phyloP scores from a whole-genome alignment of 1,140 invertebrate genomes.

The Pseudomyrmex pallidus region DNA sequence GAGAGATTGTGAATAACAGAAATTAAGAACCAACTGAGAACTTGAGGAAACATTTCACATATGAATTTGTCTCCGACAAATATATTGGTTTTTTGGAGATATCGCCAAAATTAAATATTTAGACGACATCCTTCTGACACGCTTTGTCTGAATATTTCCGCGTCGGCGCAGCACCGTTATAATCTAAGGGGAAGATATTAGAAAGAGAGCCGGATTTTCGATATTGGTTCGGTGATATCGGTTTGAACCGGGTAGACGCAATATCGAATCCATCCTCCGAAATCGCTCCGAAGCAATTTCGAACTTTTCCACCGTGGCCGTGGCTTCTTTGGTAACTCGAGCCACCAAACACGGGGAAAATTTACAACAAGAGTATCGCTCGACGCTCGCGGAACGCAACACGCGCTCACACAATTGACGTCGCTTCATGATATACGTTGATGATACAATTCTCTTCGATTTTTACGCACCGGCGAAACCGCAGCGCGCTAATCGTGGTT shows the following conservation, averaged over 20 bases:
- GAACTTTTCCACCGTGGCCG: slow-evolving; percentile 44
- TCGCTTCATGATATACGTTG: slow-evolving; percentile 1
- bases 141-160: slow-evolving; percentile 3
- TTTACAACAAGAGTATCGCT: slow-evolving; percentile 50
- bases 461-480: slow-evolving; percentile 15
- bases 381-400: slow-evolving; percentile 18
- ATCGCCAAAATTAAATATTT: not conserved
- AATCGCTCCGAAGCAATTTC: slow-evolving; percentile 56
- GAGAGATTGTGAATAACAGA: no score
- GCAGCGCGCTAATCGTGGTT: slow-evolving; percentile 43
- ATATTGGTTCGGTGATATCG: slow-evolving; percentile 41
- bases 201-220: slow-evolving; percentile 37
- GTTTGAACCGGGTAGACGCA: slow-evolving; percentile 42
- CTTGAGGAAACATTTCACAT: no score
- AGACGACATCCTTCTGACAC: not conserved
- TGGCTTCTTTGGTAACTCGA: slow-evolving; percentile 55
- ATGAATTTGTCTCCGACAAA: no score
- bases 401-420: slow-evolving; percentile 20
- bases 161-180: slow-evolving; percentile 4
- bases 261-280: slow-evolving; percentile 52
- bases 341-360: slow-evolving; percentile 26
- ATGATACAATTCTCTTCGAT: slow-evolving; percentile 24
- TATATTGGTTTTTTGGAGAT: not conserved
- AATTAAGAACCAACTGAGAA: no score
- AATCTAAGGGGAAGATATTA: slow-evolving; percentile 49